phyloP scores from a whole-genome alignment of 2,797 vertebrate genomes.

The Amazonetta brasiliensis region DNA sequence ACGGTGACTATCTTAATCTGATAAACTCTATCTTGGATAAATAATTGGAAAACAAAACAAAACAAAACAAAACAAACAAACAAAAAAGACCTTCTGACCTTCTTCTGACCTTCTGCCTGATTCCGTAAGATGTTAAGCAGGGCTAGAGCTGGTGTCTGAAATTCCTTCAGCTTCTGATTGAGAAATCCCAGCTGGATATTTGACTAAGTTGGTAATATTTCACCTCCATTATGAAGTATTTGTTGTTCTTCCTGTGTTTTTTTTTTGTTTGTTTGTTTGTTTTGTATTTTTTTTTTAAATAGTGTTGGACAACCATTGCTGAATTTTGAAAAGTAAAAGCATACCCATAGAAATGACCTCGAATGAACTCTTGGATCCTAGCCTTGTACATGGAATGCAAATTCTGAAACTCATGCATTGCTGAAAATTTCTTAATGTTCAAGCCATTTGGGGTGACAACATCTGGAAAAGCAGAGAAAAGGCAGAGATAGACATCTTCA shows the following conservation, averaged over 20 bases:
- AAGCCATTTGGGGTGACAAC: constrained; percentile 95
- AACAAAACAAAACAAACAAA: no score
- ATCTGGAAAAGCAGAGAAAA: constrained; percentile 82
- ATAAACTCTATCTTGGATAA: background rate
- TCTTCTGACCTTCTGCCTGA: background rate
- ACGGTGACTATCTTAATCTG: background rate
- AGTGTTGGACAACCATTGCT: background rate
- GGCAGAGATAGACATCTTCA: constrained; percentile 49
- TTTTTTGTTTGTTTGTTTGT: no score
- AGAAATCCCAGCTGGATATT: constrained; percentile 8
- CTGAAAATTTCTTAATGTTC: constrained; percentile 97
- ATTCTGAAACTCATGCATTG: constrained; percentile 98
- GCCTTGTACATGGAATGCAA: constrained; percentile 91
- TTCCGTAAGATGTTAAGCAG: background rate
- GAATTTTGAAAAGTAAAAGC: constrained; percentile 54
- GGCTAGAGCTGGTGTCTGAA: background rate
- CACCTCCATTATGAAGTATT: background rate
- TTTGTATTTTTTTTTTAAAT: background rate
- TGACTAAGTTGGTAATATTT: background rate
- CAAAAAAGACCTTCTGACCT: background rate
- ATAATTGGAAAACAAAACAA: background rate
- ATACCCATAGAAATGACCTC: constrained; percentile 98
- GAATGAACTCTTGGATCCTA: constrained; percentile 94
- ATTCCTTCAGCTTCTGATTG: background rate
- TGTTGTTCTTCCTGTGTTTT: background rate